A percentile compares a stretch with the other conserved stretches of the same genome.
Conservation (phyloP, 2,113 vertebrate species). For the Cervus canadensis region DNA sequence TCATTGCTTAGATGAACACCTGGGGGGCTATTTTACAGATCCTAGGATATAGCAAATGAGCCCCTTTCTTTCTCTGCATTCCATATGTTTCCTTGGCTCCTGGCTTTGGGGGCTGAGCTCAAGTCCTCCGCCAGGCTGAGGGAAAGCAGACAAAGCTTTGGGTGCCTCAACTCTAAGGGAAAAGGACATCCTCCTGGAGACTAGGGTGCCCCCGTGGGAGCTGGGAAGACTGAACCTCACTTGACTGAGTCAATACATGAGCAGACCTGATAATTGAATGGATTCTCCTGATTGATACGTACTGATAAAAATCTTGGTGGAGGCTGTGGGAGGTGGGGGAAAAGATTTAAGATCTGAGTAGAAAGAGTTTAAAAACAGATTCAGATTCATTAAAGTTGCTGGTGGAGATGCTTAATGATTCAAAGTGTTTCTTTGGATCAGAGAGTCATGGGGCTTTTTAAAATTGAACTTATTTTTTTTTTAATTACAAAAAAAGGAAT, state of each 20-base stretch:
- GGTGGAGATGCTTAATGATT: conserved; percentile 2
- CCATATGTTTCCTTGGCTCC: conserved; percentile 1
- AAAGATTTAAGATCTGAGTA: not conserved
- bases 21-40: conserved; percentile 57
- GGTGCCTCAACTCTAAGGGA: conserved; percentile 27
- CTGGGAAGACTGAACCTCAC: conserved; percentile 35
- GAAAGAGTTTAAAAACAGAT: not conserved
- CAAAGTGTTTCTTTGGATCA: conserved; percentile 26
- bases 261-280: not conserved
- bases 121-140: not conserved
- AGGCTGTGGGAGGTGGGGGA: not conserved
- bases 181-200: conserved; percentile 14
- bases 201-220: not conserved
- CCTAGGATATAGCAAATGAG: conserved; percentile 33
- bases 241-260: not conserved
- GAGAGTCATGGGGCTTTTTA: not conserved
- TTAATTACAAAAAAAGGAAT: not conserved
- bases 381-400: not conserved
- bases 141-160: accelerated
- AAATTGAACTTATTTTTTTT: conserved; percentile 29
- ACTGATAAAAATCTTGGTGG: not conserved
- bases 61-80: not conserved
- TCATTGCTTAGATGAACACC: conserved; percentile 69
- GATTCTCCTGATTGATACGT: not conserved
- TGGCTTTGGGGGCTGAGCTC: conserved; percentile 50